A percentile compares a stretch with the other conserved stretches of the same genome.
Conservation (phyloP, 2,113 vertebrate genomes). For the Hippopotamus amphibius region DNA sequence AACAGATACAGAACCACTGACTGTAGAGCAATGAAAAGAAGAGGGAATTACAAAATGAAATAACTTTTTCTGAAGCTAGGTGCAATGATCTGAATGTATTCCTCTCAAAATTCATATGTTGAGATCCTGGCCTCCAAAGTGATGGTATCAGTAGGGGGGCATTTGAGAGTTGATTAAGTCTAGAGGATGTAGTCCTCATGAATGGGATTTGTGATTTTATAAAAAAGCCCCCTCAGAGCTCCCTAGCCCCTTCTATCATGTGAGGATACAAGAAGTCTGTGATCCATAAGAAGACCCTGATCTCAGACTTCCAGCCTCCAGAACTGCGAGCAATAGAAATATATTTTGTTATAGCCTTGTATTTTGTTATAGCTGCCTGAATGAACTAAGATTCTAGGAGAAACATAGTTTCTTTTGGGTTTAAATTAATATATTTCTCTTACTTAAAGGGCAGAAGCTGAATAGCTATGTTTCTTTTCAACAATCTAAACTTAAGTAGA, state of each 20-base stretch:
- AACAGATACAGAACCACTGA: not conserved
- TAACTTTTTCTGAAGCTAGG: not conserved
- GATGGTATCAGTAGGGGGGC: not conserved
- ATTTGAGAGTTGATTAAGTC: not conserved
- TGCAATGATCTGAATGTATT: not conserved
- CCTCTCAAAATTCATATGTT: not conserved
- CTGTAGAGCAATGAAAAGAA: not conserved
- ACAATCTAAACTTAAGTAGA: not conserved
- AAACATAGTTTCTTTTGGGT: not conserved
- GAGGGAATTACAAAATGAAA: not conserved
- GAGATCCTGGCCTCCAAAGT: not conserved
- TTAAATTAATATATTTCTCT: not conserved
- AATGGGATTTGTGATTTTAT: not conserved
- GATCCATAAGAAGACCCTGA: not conserved
- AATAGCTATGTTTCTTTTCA: not conserved
- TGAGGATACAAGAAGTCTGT: not conserved
- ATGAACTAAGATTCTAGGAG: not conserved
- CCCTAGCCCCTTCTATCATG: not conserved
- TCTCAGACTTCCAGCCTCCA: not conserved
- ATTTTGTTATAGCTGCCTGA: not conserved
- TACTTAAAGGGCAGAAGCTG: not conserved
- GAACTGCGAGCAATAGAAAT: not conserved
- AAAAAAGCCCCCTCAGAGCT: not conserved
- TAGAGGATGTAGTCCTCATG: not conserved
- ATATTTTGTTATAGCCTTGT: not conserved